Conservation (phyloP, 2,113 vertebrate species). For the Eudorcas thomsonii region DNA sequence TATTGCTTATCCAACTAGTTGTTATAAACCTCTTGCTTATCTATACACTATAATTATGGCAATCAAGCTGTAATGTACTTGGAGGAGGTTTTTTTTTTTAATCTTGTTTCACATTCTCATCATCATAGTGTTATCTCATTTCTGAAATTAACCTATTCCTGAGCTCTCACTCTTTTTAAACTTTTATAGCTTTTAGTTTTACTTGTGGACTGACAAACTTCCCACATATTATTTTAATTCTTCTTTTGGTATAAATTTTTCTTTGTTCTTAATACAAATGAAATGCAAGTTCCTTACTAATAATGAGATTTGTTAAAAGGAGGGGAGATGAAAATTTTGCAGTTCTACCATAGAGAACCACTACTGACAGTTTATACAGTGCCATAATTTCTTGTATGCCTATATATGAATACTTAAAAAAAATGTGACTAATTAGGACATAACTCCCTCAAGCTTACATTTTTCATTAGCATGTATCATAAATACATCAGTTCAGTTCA, state of each 20-base stretch:
- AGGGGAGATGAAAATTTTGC: neutral
- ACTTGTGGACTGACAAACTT: neutral
- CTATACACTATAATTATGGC: neutral
- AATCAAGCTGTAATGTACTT: slow-evolving; percentile 45
- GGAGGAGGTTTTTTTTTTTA: neutral
- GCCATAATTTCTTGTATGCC: neutral
- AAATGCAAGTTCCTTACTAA: neutral
- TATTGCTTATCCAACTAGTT: slow-evolving; percentile 1
- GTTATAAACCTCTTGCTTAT: neutral
- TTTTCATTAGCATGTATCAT: neutral
- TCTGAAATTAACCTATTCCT: neutral
- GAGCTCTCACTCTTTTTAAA: neutral
- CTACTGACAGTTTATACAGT: neutral
- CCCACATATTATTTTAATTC: neutral
- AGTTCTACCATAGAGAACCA: neutral
- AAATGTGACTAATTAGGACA: neutral
- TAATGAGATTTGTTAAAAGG: neutral
- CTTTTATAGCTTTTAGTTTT: slow-evolving; percentile 9
- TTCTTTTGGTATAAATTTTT: slow-evolving; percentile 9
- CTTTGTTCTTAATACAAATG: neutral
- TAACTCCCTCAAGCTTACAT: neutral
- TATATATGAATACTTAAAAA: neutral
- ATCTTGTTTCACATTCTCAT: neutral
- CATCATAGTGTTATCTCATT: neutral
- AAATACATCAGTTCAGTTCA: neutral